Evolutionary conservation across 2,113 vertebrate species (phyloP).

Genomic region (Arenaria interpres): DNA sequence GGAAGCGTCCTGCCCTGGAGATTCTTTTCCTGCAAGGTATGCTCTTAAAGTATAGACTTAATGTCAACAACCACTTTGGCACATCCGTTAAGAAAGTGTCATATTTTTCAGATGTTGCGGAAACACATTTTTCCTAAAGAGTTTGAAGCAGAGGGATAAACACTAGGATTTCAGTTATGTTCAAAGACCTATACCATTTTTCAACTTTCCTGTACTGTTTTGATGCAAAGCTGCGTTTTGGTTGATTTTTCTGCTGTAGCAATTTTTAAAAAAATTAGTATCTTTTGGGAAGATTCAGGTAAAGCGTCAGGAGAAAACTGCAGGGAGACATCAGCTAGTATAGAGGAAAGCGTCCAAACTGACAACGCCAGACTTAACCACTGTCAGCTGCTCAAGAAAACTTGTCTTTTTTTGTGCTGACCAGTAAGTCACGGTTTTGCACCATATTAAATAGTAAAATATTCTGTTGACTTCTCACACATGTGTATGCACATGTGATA

Average conservation of each 20-base stretch:
- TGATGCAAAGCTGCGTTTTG: neutral
- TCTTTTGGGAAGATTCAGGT: neutral
- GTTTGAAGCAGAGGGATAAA: neutral
- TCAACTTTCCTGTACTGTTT: neutral
- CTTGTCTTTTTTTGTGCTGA: neutral
- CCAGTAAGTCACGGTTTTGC: neutral
- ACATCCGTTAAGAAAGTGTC: neutral
- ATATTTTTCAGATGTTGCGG: neutral
- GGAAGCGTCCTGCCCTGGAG: constrained; percentile 54
- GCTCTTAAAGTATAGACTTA: neutral
- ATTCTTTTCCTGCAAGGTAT: constrained; percentile 74
- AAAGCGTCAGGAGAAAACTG: neutral
- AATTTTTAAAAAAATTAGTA: neutral
- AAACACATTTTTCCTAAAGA: neutral
- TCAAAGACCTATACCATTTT: neutral
- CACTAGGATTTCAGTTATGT: neutral
- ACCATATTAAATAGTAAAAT: neutral
- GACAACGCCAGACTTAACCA: neutral
- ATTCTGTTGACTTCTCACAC: neutral
- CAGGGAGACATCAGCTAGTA: neutral
- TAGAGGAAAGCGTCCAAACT: neutral
- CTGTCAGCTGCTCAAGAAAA: neutral
- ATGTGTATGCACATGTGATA: neutral
- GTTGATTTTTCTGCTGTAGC: neutral
- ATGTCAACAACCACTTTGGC: neutral